Evolutionary conservation across 2,113 vertebrate species (phyloP).

Genomic region (Gallinago media): DNA sequence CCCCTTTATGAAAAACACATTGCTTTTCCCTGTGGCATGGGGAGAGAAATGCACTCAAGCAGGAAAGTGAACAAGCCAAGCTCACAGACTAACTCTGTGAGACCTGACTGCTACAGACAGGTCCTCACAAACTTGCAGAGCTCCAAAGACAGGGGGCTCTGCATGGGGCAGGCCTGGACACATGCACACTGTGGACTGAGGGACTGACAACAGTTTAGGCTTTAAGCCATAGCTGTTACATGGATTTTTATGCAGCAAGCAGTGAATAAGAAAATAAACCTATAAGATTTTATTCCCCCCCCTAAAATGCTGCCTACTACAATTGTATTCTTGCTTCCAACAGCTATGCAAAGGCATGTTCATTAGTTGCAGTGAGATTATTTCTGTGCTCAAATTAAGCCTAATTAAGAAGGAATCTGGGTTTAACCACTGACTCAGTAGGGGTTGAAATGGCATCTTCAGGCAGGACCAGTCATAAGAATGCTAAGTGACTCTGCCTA

Average conservation of each 20-base stretch:
- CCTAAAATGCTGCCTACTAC: background rate
- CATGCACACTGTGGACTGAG: rapidly evolving
- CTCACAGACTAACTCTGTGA: background rate
- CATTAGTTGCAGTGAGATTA: background rate
- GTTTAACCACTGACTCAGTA: background rate
- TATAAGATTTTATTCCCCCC: rapidly evolving
- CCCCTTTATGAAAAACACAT: background rate
- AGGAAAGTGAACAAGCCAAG: background rate
- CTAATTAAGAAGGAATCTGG: background rate
- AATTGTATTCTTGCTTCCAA: background rate
- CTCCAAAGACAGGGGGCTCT: background rate
- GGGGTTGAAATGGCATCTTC: background rate
- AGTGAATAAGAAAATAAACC: background rate
- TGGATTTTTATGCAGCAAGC: background rate
- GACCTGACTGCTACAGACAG: background rate
- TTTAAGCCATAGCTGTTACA: background rate
- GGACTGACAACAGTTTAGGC: background rate
- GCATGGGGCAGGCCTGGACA: background rate
- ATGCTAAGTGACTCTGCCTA: background rate
- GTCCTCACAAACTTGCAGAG: background rate
- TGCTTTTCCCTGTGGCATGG: background rate
- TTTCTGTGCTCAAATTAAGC: background rate
- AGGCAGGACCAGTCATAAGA: background rate
- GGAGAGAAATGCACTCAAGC: background rate
- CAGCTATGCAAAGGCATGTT: background rate